phyloP scores from a whole-genome alignment of 2,888 invertebrate genomes.

The Cotesia congregata region DNA sequence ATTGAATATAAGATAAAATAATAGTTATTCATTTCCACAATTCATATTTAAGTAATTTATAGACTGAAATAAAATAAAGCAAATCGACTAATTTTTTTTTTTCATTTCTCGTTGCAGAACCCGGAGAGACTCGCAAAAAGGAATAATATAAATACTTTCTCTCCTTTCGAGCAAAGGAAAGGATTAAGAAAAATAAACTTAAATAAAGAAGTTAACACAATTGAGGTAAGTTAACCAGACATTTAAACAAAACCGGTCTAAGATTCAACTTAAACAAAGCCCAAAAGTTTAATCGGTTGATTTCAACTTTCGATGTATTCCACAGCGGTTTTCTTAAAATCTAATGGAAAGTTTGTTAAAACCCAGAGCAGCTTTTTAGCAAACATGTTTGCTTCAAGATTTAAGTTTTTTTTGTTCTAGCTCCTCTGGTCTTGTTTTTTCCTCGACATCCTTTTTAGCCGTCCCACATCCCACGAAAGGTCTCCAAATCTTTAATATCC shows the following conservation, averaged over 20 bases:
- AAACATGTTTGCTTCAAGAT: slow-evolving; percentile 19
- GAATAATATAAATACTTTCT: neutral
- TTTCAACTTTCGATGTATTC: neutral
- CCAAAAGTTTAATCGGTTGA: neutral
- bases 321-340: neutral
- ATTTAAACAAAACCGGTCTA: neutral
- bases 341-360: neutral
- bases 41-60: neutral
- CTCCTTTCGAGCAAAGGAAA: neutral
- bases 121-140: neutral
- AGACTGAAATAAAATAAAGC: neutral
- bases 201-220: neutral
- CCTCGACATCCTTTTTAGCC: neutral
- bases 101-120: neutral
- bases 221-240: neutral
- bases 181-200: neutral
- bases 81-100: neutral
- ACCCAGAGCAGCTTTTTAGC: slow-evolving; percentile 5
- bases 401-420: neutral
- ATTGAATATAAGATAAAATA: neutral
- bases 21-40: neutral
- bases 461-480: neutral
- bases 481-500: neutral
- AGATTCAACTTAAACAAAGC: neutral
- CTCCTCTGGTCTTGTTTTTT: neutral